Evolutionary conservation across 2,797 vertebrate genomes (phyloP).

Genomic region (Enteromius trimaculatus): DNA sequence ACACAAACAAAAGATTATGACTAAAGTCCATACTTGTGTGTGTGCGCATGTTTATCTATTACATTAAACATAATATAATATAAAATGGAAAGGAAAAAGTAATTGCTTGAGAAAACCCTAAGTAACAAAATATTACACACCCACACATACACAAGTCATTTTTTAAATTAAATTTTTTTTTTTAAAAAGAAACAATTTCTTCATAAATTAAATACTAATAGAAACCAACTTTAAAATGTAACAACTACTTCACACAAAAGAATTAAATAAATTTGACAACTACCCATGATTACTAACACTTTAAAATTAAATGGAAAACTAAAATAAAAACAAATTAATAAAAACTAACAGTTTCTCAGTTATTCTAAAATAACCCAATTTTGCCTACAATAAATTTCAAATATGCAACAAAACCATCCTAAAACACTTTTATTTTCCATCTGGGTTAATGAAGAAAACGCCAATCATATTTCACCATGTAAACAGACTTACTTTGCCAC

Average conservation of each 20-base stretch:
- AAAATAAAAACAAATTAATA: background rate
- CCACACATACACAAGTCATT: no score
- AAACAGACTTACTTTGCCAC: slow-evolving; percentile 80
- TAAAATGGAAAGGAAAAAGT: no score
- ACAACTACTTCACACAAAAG: background rate
- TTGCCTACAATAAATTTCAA: background rate
- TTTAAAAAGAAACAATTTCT: no score
- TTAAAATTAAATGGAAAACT: background rate
- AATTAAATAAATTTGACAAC: background rate
- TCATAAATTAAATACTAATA: no score
- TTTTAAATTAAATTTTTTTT: no score
- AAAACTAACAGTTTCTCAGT: background rate
- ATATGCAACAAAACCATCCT: background rate
- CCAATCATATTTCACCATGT: background rate
- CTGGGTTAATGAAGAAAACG: background rate
- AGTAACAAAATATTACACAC: no score
- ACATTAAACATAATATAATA: no score
- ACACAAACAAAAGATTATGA: slow-evolving; percentile 38
- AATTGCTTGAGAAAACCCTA: no score
- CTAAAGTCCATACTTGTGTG: background rate
- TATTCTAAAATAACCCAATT: no score
- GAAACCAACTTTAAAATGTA: background rate
- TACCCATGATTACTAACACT: background rate
- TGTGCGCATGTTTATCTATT: no score
- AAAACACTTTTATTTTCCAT: background rate